Base-by-base conservation (phyloP, 2,888 invertebrate genomes). In the Himalopsyche anomala region DNA sequence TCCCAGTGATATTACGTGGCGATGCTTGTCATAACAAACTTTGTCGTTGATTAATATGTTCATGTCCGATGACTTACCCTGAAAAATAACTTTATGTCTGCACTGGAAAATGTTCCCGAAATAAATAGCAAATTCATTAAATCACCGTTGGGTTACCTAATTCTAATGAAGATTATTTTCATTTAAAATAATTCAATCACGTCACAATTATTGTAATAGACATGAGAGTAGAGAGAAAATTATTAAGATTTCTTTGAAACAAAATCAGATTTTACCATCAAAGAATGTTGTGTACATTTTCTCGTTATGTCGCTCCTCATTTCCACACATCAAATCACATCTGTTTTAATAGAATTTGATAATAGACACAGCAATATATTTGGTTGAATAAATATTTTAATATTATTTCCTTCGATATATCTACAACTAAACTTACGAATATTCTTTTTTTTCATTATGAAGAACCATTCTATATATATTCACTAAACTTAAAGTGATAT, bases 31-130 rank as follows among this genome's bases (percentile, higher is more conserved):
- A 62, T 19, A 62, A 62, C 62, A 62, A 62, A 62, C 62, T 19
- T 28, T 62, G 62, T 62, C 62, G 62, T 62, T 62, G 62, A 62
- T 62, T 62, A 62, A 62, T 62, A 19, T 62, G 19, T 62, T 62
- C 62, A 19, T 62, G 28, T 28, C 19, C 62, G 62, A 62, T 62
- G 62, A 62, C 28, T 62, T 62, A 62, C 19, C 62, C 19, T 28
- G 62, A 62, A 62, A 62, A 62, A 62, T 62, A 62, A 62, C 28
- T 62, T 19, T 4, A n/a, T 19, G 19, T 62, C 62, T 19, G 62
- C 62, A 62, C 62, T 62, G 62, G 62, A 5, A 62, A 62, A 62
- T 62, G 19, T 62, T 62, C n/a, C 62, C 62, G 8, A 62, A 62
- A 62, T 62, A 62, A n/a, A 62, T 19, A 19, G 8, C 62, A 19